phyloP scores from a whole-genome alignment of 2,797 vertebrate species.

The Knipowitschia caucasica region DNA sequence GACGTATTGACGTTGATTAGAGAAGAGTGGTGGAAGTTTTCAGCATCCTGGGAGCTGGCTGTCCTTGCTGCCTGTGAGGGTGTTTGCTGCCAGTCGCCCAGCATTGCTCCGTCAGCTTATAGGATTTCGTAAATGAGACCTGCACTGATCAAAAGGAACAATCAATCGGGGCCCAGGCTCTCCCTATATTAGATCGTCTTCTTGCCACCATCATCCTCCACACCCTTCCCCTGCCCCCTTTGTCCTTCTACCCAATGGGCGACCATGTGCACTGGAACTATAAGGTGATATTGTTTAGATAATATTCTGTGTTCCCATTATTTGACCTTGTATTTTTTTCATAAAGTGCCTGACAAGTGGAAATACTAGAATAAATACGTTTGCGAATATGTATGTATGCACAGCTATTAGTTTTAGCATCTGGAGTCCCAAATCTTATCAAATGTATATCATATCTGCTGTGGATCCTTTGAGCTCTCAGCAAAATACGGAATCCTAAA shows the following conservation, averaged over 20 bases:
- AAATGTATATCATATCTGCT: too few relatives aligned
- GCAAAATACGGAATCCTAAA: background rate
- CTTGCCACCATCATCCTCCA: slow-evolving; percentile 28
- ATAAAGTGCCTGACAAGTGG: too few relatives aligned
- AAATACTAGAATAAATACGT: too few relatives aligned
- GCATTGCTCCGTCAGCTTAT: slow-evolving; percentile 50
- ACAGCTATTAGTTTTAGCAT: too few relatives aligned
- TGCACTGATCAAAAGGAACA: slow-evolving; percentile 54
- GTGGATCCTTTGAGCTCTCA: too few relatives aligned
- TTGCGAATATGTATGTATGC: too few relatives aligned
- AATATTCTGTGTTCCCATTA: too few relatives aligned
- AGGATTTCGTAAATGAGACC: slow-evolving; percentile 57
- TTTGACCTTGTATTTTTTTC: too few relatives aligned
- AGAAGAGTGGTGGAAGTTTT: slow-evolving; percentile 23
- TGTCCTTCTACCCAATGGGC: slow-evolving; percentile 34
- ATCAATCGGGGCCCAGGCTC: slow-evolving; percentile 49
- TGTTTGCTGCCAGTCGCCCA: slow-evolving; percentile 36
- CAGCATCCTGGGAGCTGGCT: slow-evolving; percentile 2
- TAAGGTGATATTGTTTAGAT: too few relatives aligned
- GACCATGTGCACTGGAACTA: background rate
- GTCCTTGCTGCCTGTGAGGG: slow-evolving; percentile 43
- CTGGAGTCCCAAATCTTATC: too few relatives aligned
- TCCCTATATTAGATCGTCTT: slow-evolving; percentile 52
- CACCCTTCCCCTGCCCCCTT: slow-evolving; percentile 11
- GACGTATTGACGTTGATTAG: background rate